Conservation (phyloP, 2,797 vertebrate genomes). For the Knipowitschia caucasica region DNA sequence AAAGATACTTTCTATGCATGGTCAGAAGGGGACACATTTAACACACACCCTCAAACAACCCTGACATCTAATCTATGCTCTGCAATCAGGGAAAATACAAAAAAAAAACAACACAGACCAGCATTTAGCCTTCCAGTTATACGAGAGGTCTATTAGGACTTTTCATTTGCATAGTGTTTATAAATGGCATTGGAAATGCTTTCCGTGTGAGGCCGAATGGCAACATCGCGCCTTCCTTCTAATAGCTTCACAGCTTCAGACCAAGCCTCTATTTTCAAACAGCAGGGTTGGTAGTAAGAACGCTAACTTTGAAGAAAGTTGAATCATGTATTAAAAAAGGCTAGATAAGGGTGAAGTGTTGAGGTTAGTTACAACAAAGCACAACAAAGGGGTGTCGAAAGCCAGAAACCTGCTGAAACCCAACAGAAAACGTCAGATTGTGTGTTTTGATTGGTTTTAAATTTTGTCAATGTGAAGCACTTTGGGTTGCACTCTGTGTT, state of each 20-base stretch:
- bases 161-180: slow-evolving; percentile 6
- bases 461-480: too few species aligned
- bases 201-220: slow-evolving; percentile 4
- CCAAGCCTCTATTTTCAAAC: background rate
- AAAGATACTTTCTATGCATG: too few species aligned
- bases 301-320: background rate
- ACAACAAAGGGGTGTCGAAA: too few species aligned
- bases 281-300: too few species aligned
- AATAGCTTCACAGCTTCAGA: slow-evolving; percentile 5
- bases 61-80: background rate
- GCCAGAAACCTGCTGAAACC: too few species aligned
- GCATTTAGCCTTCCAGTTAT: background rate
- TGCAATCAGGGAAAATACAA: background rate
- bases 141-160: background rate
- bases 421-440: too few species aligned
- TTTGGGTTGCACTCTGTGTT: too few species aligned
- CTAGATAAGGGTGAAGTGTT: too few species aligned
- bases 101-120: background rate
- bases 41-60: background rate
- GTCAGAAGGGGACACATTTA: background rate
- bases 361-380: too few species aligned
- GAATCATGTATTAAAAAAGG: too few species aligned
- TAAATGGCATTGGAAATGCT: slow-evolving; percentile 3
- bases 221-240: slow-evolving; percentile 1
- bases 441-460: too few species aligned